A percentile compares a stretch with the other conserved stretches of the same genome.
Evolutionary conservation across 2,888 invertebrate genomes (phyloP).

Genomic region (Lissonota sp.): DNA sequence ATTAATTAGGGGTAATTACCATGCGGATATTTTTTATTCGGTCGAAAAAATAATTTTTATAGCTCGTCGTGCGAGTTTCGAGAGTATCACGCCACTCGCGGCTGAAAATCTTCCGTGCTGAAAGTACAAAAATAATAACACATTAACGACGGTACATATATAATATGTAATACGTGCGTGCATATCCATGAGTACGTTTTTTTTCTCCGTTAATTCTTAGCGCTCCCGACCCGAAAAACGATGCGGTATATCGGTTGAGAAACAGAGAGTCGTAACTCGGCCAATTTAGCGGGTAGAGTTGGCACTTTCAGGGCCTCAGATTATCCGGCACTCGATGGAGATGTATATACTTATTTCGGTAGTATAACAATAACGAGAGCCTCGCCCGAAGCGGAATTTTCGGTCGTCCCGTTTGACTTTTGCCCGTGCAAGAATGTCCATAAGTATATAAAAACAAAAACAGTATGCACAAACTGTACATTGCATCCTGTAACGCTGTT

Average conservation of each 20-base stretch:
- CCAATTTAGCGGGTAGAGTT: no score
- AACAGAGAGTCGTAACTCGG: no score
- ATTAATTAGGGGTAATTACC: no score
- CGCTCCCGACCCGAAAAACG: conserved; percentile 39
- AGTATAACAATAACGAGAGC: conserved; percentile 32
- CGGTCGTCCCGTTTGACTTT: conserved; percentile 39
- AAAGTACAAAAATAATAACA: conserved; percentile 26
- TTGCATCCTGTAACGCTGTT: conserved; percentile 36
- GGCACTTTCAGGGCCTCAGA: no score
- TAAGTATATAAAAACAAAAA: background rate
- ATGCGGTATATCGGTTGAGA: background rate
- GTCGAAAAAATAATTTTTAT: background rate
- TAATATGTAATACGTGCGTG: conserved; percentile 3
- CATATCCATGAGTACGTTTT: conserved; percentile 2
- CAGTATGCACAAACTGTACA: conserved; percentile 2
- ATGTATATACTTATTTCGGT: conserved; percentile 20
- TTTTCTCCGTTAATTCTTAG: conserved; percentile 43
- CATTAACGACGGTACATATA: conserved; percentile 21
- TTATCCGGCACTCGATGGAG: conserved; percentile 5
- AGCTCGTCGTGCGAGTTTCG: background rate
- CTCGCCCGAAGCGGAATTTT: conserved; percentile 58
- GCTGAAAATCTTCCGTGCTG: background rate
- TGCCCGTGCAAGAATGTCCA: conserved; percentile 31
- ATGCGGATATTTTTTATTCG: no score
- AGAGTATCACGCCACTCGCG: conserved; percentile 21